phyloP scores from a whole-genome alignment of 2,888 invertebrate species.

The Psylliodes chrysocephalus region DNA sequence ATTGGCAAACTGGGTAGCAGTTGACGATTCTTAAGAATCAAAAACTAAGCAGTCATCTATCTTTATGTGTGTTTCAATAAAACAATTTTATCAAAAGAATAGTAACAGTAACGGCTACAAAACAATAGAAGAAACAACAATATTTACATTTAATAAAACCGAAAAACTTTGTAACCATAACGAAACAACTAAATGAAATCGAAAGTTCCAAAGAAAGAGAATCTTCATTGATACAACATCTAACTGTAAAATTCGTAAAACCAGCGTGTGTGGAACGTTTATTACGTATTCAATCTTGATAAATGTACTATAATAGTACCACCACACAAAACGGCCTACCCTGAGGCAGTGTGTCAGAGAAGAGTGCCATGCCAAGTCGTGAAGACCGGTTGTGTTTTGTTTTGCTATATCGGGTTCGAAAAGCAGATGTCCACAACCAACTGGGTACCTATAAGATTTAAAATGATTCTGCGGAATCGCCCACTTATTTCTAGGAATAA shows the following conservation, averaged over 20 bases:
- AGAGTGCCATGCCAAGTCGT: too few species aligned
- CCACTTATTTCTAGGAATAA: slow-evolving; percentile 11
- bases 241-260: slow-evolving; percentile 16
- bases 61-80: too few species aligned
- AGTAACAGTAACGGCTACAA: too few species aligned
- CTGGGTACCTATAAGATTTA: background rate
- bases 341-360: slow-evolving; percentile 22
- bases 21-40: too few species aligned
- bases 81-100: too few species aligned
- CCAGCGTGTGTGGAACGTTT: background rate
- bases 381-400: slow-evolving; percentile 23
- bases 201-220: slow-evolving; percentile 9
- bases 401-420: slow-evolving; percentile 5
- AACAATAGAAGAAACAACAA: too few species aligned
- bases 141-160: too few species aligned
- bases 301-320: background rate
- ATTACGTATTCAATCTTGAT: slow-evolving; percentile 13
- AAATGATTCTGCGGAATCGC: slow-evolving; percentile 1
- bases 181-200: too few species aligned
- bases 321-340: slow-evolving; percentile 16
- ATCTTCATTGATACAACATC: slow-evolving; percentile 16
- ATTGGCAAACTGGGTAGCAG: too few species aligned
- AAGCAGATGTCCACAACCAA: slow-evolving; percentile 12
- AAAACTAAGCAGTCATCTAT: too few species aligned
- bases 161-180: too few species aligned